These are phyloP conservation scores for Drosophila kuntzei DNA, from an alignment of 2,888 invertebrate species.

Conservation along the genomic window DNA sequence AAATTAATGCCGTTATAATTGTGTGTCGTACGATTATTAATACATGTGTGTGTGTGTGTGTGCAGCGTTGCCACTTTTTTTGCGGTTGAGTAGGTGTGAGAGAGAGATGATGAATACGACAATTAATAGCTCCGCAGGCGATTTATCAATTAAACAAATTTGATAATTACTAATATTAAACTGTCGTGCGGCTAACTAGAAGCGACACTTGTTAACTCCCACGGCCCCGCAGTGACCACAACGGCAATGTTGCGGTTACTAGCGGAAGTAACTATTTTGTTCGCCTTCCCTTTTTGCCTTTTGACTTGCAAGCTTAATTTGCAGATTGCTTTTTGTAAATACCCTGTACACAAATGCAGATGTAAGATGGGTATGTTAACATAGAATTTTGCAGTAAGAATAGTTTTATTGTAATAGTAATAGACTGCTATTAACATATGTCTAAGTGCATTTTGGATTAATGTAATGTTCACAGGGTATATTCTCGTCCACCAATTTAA, in stretches of 20 bases:
- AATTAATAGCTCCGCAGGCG: conserved; percentile 39
- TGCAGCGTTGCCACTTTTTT: conserved; percentile 46
- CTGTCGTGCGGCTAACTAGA: conserved; percentile 40
- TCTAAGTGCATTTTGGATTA: background rate
- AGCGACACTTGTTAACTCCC: conserved; percentile 57
- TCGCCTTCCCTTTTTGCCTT: conserved; percentile 54
- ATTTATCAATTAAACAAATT: conserved; percentile 74
- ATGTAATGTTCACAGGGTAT: conserved; percentile 9
- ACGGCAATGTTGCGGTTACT: conserved; percentile 30
- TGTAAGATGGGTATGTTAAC: background rate
- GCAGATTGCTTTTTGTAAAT: conserved; percentile 48
- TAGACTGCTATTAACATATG: background rate
- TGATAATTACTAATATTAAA: conserved; percentile 71
- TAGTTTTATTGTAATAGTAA: background rate
- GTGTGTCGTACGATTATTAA: conserved; percentile 25
- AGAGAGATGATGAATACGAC: background rate
- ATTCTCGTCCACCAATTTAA: background rate
- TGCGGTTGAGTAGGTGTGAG: conserved; percentile 19
- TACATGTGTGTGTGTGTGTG: conserved; percentile 4
- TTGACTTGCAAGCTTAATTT: conserved; percentile 64
- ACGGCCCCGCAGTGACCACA: conserved; percentile 33
- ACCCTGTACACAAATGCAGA: conserved; percentile 20
- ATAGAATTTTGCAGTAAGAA: background rate
- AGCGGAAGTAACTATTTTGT: conserved; percentile 82
- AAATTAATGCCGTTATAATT: conserved; percentile 54